Conservation (phyloP, 2,888 invertebrate genomes). For the Stramonita haemastoma region DNA sequence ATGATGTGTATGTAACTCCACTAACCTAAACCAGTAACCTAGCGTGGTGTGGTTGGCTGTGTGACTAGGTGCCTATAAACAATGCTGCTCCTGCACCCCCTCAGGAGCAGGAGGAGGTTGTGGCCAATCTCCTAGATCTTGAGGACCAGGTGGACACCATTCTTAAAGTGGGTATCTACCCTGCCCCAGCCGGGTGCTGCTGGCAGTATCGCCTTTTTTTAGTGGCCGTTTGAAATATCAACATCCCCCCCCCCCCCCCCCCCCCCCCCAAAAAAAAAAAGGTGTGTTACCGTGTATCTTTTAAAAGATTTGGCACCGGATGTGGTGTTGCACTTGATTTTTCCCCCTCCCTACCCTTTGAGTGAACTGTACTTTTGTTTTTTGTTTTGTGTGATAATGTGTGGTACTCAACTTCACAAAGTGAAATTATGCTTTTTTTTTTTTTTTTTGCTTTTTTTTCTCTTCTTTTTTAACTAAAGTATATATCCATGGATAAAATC, state of each 20-base stretch:
- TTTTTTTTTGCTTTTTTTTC: neutral
- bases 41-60: constrained; percentile 36
- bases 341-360: no score
- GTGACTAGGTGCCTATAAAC: constrained; percentile 53
- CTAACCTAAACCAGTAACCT: constrained; percentile 33
- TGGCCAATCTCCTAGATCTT: constrained; percentile 62
- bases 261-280: no score
- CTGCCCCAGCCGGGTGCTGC: neutral
- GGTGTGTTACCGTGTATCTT: no score
- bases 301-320: no score
- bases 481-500: no score
- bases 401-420: no score
- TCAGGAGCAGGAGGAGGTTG: constrained; percentile 53
- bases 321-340: no score
- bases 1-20: neutral
- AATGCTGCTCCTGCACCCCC: constrained; percentile 52
- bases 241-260: no score
- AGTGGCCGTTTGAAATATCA: neutral
- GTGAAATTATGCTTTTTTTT: neutral
- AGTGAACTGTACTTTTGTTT: no score
- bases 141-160: constrained; percentile 67
- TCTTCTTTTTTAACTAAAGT: neutral
- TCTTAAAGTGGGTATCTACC: constrained; percentile 53
- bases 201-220: neutral
- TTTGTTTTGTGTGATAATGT: no score